These are phyloP conservation scores for Acestrorhynchus altus DNA, from an alignment of 2,797 vertebrate species.

Conservation along the genomic window DNA sequence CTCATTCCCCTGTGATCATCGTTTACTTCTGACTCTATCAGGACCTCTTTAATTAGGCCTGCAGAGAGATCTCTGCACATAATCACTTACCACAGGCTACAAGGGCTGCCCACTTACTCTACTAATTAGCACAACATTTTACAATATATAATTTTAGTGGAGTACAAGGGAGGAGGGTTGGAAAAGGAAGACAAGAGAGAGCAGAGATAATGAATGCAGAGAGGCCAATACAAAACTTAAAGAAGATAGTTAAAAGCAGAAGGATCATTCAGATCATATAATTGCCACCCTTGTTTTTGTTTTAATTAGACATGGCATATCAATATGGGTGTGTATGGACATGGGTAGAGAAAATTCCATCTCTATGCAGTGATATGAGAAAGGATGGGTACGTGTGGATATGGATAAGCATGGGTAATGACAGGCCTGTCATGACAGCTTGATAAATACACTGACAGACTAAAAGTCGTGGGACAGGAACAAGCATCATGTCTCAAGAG, in stretches of 20 bases:
- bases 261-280: no score
- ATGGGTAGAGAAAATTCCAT: no score
- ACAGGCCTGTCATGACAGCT: no score
- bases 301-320: no score
- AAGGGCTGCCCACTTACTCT: slow-evolving; percentile 36
- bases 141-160: slow-evolving; percentile 17
- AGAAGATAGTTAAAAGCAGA: background rate
- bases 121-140: slow-evolving; percentile 44
- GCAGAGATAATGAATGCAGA: background rate
- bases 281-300: background rate
- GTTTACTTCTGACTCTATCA: slow-evolving; percentile 9
- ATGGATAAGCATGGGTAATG: no score
- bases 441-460: no score
- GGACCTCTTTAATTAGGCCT: slow-evolving; percentile 52
- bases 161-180: background rate
- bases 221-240: background rate
- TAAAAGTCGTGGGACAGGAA: no score
- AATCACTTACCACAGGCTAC: slow-evolving; percentile 40
- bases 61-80: slow-evolving; percentile 43
- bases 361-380: no score
- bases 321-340: no score
- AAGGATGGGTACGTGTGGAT: no score
- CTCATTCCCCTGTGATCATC: slow-evolving; percentile 38
- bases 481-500: no score
- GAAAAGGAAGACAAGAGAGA: background rate